Evolutionary conservation across 2,888 invertebrate genomes (phyloP), one percentile per base, ranked within the genome.

Genomic region (Sthenelais limicola): DNA sequence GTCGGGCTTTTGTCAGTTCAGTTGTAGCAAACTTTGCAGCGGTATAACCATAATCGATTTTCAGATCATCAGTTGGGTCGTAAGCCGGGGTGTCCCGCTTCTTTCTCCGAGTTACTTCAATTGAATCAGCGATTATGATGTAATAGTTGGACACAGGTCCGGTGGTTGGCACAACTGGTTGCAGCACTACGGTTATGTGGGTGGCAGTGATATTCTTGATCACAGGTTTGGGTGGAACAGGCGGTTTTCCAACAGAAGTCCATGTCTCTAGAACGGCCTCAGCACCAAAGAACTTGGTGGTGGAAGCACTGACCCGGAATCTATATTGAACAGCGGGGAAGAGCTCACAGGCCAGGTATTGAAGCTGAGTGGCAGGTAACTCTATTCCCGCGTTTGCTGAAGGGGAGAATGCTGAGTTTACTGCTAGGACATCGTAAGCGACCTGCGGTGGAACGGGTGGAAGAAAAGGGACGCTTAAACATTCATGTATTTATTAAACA

Each of bases 281-380:
- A 87, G 88, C 18, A 90, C 91, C 78, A 90, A 89, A 75, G 85
- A 89, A 85, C 92, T 92, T 80, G 24, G 76, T 66, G 5, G 74
- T 74, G 4, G 58, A 43, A 5, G 79, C 79, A n/a, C 47, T 32
- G 7, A 78, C 54, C 24, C 28, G 43, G 51, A 58, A n/a, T 24
- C 21, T 92, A 85, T 95, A 96, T 72, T 89, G 89, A 0, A 93
- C 92, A 0, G 93, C 94, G 0, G 95, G 92, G 76, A 92, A 91
- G 1, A 96, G 85, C 35, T 87, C 86, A 71, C 88, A 87, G 4
- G 90, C 82, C 81, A 88, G 83, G 70, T 54, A 35, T 28, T 35
- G 26, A 3, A 9, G 24, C 21, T 24, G 15, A 21, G 62, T 35
- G 5, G 67, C 47, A 1, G 43, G 33, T n/a, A 48, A 18, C 28